These are phyloP conservation scores for Pantala flavescens DNA, from an alignment of 1,140 invertebrate genomes.

Conservation along the genomic window DNA sequence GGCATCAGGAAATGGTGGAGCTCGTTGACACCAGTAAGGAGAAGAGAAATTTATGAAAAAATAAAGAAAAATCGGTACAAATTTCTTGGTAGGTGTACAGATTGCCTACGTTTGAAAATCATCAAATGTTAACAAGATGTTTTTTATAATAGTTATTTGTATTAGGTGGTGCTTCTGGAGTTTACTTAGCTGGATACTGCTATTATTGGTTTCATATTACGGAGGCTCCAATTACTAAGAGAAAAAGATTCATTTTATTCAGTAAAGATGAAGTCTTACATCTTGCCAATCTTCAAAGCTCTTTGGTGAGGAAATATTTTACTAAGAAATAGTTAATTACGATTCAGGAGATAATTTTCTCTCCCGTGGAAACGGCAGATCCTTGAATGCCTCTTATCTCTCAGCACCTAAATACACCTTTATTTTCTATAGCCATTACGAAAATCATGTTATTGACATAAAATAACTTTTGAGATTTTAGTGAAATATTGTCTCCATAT, in stretches of 20 bases:
- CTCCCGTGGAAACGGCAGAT: no score
- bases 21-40: conserved; percentile 31
- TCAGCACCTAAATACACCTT: no score
- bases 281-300: conserved; percentile 33
- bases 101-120: conserved; percentile 1
- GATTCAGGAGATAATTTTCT: no score
- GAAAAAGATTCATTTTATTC: conserved; percentile 42
- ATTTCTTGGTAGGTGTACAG: conserved; percentile 26
- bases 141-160: conserved; percentile 26
- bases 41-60: conserved; percentile 25
- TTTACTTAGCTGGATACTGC: conserved; percentile 22
- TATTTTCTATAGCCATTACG: no score
- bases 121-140: conserved; percentile 14
- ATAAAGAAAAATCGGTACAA: conserved; percentile 30
- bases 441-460: no score
- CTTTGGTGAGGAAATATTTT: conserved; percentile 22
- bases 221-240: conserved; percentile 40
- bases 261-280: conserved; percentile 37
- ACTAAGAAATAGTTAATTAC: no score
- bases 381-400: no score
- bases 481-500: no score
- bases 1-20: conserved; percentile 40
- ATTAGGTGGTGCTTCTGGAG: conserved; percentile 19
- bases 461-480: no score
- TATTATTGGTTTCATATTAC: conserved; percentile 42